Evolutionary conservation across 1,140 invertebrate species (phyloP).

Genomic region (Aculops lycopersici): DNA sequence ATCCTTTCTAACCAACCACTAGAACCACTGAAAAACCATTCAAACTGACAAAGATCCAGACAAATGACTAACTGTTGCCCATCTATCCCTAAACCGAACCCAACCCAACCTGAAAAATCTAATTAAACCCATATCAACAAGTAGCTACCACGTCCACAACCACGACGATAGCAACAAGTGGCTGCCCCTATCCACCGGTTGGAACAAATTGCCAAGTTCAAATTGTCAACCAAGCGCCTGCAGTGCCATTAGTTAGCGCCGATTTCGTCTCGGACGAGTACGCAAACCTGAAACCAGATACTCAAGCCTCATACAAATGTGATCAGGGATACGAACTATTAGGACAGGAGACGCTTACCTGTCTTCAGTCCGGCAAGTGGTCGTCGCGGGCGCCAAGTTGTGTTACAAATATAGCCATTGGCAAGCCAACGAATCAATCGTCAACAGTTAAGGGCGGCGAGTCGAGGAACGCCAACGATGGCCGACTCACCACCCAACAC

Average conservation of each 20-base stretch:
- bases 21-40: too few relatives aligned
- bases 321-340: conserved; percentile 43
- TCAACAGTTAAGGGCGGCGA: conserved; percentile 37
- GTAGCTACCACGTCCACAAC: not conserved
- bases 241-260: conserved; percentile 42
- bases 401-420: conserved; percentile 38
- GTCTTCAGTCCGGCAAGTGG: conserved; percentile 34
- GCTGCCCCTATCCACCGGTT: not conserved
- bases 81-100: too few relatives aligned
- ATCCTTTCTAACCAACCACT: too few relatives aligned
- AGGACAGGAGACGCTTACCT: conserved; percentile 30
- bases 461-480: conserved; percentile 49
- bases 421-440: conserved; percentile 58
- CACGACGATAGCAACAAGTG: not conserved
- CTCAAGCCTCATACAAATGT: conserved; percentile 38
- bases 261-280: conserved; percentile 21
- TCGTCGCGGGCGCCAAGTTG: conserved; percentile 44
- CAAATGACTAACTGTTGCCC: too few relatives aligned
- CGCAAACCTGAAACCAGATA: conserved; percentile 16
- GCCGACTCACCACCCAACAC: conserved; percentile 40
- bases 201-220: not conserved
- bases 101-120: too few relatives aligned
- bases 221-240: conserved; percentile 18
- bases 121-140: too few relatives aligned
- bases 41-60: too few relatives aligned